phyloP scores from a whole-genome alignment of 1,140 invertebrate species.

The Coptotermes formosanus region DNA sequence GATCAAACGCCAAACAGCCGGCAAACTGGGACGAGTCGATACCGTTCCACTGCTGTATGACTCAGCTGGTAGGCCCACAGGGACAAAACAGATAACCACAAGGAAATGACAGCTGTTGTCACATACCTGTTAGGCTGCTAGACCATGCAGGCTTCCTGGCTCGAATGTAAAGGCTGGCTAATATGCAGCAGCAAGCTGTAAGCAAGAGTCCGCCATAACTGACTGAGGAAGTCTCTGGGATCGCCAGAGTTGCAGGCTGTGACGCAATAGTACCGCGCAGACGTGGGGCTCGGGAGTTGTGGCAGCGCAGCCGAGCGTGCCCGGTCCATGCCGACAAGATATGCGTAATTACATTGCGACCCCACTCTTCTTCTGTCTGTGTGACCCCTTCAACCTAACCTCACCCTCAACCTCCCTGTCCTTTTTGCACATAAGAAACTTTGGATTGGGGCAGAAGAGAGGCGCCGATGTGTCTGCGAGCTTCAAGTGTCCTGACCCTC shows the following conservation, averaged over 20 bases:
- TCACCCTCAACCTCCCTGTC: neutral
- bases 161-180: slow-evolving; percentile 34
- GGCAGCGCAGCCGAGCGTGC: slow-evolving; percentile 23
- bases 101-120: neutral
- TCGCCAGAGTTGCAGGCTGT: neutral
- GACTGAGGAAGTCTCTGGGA: slow-evolving; percentile 26
- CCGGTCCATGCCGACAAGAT: slow-evolving; percentile 23
- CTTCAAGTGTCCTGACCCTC: neutral
- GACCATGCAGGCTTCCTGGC: slow-evolving; percentile 32
- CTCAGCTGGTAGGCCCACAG: neutral
- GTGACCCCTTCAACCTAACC: neutral
- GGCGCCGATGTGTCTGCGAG: slow-evolving; percentile 26
- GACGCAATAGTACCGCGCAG: slow-evolving; percentile 27
- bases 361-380: neutral
- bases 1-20: too few relatives aligned
- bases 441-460: neutral
- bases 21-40: too few relatives aligned
- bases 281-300: slow-evolving; percentile 31
- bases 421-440: slow-evolving; percentile 8
- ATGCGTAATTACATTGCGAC: slow-evolving; percentile 34
- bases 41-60: too few relatives aligned
- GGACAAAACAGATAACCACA: neutral
- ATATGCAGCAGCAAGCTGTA: slow-evolving; percentile 34
- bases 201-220: slow-evolving; percentile 37
- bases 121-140: slow-evolving; percentile 35